phyloP scores from a whole-genome alignment of 2,113 vertebrate species.

The Puntigrus tetrazona region DNA sequence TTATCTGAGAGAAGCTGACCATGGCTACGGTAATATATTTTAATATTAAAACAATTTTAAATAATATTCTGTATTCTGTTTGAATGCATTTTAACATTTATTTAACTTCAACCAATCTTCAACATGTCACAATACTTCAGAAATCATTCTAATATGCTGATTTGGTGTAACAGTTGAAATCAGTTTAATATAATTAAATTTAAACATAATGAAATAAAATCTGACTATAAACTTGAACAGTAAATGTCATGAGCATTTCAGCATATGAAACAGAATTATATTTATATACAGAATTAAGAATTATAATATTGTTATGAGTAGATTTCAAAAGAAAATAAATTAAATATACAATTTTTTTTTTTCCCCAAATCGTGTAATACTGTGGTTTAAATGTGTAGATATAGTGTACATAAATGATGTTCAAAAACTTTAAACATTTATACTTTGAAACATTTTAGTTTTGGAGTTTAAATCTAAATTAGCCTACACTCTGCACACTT shows the following conservation, averaged over 20 bases:
- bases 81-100: neutral
- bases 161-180: neutral
- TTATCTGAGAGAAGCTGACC: neutral
- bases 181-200: too few relatives aligned
- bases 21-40: neutral
- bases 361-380: neutral
- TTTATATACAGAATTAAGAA: too few relatives aligned
- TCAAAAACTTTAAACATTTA: neutral
- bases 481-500: neutral
- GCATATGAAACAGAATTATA: neutral
- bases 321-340: too few relatives aligned
- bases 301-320: neutral
- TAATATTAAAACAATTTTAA: neutral
- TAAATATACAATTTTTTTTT: too few relatives aligned
- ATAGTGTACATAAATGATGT: neutral
- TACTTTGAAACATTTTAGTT: neutral
- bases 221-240: too few relatives aligned
- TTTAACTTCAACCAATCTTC: neutral
- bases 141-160: neutral
- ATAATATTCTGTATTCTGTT: neutral
- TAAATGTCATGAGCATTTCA: neutral
- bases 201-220: too few relatives aligned
- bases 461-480: neutral
- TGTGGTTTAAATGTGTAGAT: neutral
- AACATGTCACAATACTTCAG: neutral